Evolutionary conservation across 2,888 invertebrate species (phyloP).

Genomic region (Arenicola marina): DNA sequence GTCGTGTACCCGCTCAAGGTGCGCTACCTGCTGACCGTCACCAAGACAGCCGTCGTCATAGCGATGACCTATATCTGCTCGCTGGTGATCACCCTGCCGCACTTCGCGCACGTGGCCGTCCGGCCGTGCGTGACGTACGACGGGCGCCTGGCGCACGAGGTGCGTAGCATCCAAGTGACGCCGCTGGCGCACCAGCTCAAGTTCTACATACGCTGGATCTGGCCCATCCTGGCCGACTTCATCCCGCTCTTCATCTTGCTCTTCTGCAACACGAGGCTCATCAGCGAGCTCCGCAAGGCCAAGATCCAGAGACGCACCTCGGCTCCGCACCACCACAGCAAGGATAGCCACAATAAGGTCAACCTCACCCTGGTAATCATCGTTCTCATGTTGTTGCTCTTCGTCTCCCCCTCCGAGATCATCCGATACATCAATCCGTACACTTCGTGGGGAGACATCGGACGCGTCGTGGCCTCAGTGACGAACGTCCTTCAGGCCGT

Average conservation of each 20-base stretch:
- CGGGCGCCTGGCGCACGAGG: background rate
- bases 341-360: conserved; percentile 43
- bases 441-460: conserved; percentile 19
- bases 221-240: conserved; percentile 52
- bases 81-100: background rate
- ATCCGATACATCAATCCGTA: conserved; percentile 25
- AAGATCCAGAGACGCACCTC: conserved; percentile 39
- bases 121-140: background rate
- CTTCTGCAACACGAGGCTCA: conserved; percentile 50
- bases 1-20: conserved; percentile 73
- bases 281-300: conserved; percentile 47
- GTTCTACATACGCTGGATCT: conserved; percentile 32
- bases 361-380: conserved; percentile 52
- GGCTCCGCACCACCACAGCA: conserved; percentile 35
- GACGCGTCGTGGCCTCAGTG: conserved; percentile 17
- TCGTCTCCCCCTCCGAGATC: conserved; percentile 53
- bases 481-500: conserved; percentile 22
- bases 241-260: conserved; percentile 48
- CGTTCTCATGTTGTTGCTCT: conserved; percentile 50
- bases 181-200: background rate
- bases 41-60: background rate
- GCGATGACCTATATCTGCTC: background rate
- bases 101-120: background rate
- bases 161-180: background rate
- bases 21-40: conserved; percentile 3